Evolutionary conservation across 2,113 vertebrate species (phyloP).

Genomic region (Petroica traversi): DNA sequence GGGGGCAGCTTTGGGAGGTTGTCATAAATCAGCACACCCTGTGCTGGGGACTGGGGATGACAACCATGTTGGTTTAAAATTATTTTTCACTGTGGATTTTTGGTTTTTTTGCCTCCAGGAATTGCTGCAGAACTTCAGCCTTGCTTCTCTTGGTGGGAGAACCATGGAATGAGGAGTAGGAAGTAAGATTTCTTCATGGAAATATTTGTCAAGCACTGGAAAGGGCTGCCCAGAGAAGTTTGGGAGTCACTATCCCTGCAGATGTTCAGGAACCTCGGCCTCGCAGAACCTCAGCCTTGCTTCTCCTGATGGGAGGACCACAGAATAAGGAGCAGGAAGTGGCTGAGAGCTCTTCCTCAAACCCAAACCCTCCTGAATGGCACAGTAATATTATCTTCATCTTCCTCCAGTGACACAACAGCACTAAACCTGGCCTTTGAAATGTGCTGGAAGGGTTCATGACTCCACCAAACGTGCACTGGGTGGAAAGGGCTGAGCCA

Average conservation of each 20-base stretch:
- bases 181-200: too few species aligned
- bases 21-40: conserved; percentile 38
- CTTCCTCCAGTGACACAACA: neutral
- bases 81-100: neutral
- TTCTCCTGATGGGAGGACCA: neutral
- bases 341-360: neutral
- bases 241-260: too few species aligned
- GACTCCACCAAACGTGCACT: neutral
- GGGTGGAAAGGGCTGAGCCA: neutral
- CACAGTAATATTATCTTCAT: neutral
- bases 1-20: conserved; percentile 18
- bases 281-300: neutral
- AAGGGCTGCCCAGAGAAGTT: too few species aligned
- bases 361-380: neutral
- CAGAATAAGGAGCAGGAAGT: neutral
- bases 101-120: neutral
- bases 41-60: neutral
- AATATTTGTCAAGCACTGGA: too few species aligned
- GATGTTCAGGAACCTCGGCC: too few species aligned
- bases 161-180: neutral
- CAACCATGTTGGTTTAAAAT: neutral
- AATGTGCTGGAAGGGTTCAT: neutral
- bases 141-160: neutral
- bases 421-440: neutral
- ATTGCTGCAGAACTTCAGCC: neutral